Base-by-base conservation (phyloP, 1,140 invertebrate genomes). In the Trichogramma pretiosum region DNA sequence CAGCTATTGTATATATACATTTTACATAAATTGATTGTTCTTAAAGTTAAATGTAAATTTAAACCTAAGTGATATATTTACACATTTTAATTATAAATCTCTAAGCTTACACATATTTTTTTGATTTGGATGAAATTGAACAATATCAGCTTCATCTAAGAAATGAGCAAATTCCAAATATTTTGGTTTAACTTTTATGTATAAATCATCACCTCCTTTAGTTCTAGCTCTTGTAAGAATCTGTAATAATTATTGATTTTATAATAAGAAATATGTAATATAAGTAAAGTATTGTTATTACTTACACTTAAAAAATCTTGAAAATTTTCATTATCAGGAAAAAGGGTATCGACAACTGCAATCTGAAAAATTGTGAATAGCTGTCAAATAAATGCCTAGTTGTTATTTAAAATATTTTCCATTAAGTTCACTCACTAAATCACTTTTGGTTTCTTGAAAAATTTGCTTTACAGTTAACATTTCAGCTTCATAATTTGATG, bases 171-270 rank as follows among this genome's bases (percentile, higher is more conserved):
- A 64, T 9, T 46, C 9, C 16, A 51, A 23, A 17, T 17, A 23
- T 5, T 62, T 33, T 7, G 51, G 40, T 17, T 5, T 50, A 2
- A 70, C 38, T 5, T 60, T 18, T 1, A 69, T 43, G 26, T 68
- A 72, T 11, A 63, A 10, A 14, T 70, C 57, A 46, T 72, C 61
- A n/a, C 69, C 68, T 10, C 63, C 66, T 56, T 54, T 61, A 13
- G 19, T 21, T 23, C 60, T 59, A 7, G 60, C 55, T 5, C 9
- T 14, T 22, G 56, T 58, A 5, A 70, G 21, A 3, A 53, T 18
- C 65, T 72, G 18, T 14, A 36, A 17, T 14, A 19, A 48, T 16
- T 38, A 38, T 34, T 42, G 11, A 46, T 39, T 47, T 22, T 36
- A 18, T 28, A 46, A 39, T 8, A 33, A 4, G 39, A 35, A 24